phyloP scores from a whole-genome alignment of 1,140 invertebrate species.

The Leptinotarsa defecta region DNA sequence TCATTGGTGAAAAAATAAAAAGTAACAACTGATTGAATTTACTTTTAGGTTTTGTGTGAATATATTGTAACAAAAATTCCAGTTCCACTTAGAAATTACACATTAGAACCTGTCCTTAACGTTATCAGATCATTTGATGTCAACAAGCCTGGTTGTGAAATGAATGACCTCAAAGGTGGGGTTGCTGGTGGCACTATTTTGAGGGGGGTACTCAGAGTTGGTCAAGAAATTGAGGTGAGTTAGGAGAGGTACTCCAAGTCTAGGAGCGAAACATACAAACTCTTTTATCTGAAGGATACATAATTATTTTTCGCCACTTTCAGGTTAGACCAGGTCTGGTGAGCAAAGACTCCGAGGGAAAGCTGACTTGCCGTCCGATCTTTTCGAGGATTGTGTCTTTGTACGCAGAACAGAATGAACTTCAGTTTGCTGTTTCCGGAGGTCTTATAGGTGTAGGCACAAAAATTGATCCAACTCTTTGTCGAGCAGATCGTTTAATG shows the following conservation, averaged over 20 bases:
- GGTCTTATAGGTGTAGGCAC: slow-evolving; percentile 98
- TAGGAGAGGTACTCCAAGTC: too few species aligned
- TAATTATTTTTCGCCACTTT: slow-evolving; percentile 14
- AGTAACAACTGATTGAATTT: neutral
- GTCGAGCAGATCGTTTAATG: slow-evolving; percentile 96
- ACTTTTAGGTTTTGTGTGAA: slow-evolving; percentile 82
- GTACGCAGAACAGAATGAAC: slow-evolving; percentile 97
- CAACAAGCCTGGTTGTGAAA: slow-evolving; percentile 99
- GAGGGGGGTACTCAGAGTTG: slow-evolving; percentile 90
- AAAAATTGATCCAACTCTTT: slow-evolving; percentile 97
- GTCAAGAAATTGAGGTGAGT: slow-evolving; percentile 67
- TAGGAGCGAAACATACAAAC: too few species aligned
- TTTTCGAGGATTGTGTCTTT: slow-evolving; percentile 97
- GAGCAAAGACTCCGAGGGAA: slow-evolving; percentile 94
- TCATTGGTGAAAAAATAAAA: neutral
- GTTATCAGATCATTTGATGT: slow-evolving; percentile 99
- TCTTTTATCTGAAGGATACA: neutral
- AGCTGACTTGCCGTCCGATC: slow-evolving; percentile 94
- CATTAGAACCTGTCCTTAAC: slow-evolving; percentile 93
- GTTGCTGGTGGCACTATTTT: slow-evolving; percentile 98
- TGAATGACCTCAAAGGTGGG: slow-evolving; percentile 96
- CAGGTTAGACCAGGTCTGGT: slow-evolving; percentile 95
- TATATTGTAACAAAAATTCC: slow-evolving; percentile 99
- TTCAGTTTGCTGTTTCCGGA: slow-evolving; percentile 98
- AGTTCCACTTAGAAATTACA: slow-evolving; percentile 92